Evolutionary conservation across 2,888 invertebrate species (phyloP), one percentile per base, ranked within the genome.

Genomic region (Dendrolimus houi): DNA sequence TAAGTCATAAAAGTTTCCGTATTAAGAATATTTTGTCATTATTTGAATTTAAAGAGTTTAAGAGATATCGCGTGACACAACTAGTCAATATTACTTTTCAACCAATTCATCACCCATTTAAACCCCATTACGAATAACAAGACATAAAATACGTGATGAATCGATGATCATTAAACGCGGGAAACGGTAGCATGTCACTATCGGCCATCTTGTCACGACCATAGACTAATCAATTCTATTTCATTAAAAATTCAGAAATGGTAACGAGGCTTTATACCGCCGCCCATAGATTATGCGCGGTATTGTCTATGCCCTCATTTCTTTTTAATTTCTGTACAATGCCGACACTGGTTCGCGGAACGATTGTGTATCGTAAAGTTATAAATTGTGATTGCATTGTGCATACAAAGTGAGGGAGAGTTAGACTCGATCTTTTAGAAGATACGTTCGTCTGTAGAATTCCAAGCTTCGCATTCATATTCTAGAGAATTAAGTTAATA

Each of bases 281-380:
- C 47, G 47, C 8, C 47, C 9, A 47, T 47, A 47, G 47, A 47
- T 47, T 47, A 47, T 47, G 47, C 61, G 65, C 61, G 56, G 57
- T 62, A 62, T 72, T 69, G 77, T 81, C 77, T 81, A 81, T 82
- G 82, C 74, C 74, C 75, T 75, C 79, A 78, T 82, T 85, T 84
- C 81, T 85, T 85, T 85, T 85, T 83, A 84, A 84, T 84, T 82
- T 83, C 81, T 79, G 79, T 82, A 77, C 66, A 70, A 65, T 63
- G 76, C 83, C 83, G 84, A 79, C 79, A 47, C 12, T 47, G 12
- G 68, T 82, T 83, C 83, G 71, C 64, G 71, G 83, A 81, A 81
- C 71, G 67, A 74, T 76, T 68, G 70, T 61, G 59, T 47, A 12
- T 47, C 9, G 47, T 47, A 10, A 47, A 47, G 47, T 47, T 47